These are phyloP conservation scores for Dromiciops gliroides DNA, from an alignment of 2,113 vertebrate genomes.

Conservation along the genomic window DNA sequence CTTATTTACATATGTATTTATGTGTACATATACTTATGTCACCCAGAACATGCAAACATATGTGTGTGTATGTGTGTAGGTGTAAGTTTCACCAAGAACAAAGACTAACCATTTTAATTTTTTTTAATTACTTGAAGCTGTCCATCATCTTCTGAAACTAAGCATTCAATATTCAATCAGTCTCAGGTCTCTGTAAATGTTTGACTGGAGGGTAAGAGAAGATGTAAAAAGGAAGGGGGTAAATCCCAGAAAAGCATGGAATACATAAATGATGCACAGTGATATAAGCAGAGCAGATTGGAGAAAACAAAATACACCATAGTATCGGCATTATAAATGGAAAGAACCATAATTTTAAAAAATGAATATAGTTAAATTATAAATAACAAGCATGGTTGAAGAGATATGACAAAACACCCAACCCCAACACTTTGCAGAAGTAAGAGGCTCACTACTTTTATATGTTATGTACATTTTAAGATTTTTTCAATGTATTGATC, in stretches of 20 bases:
- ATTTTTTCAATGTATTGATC: neutral
- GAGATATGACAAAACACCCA: too few species aligned
- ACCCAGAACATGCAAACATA: neutral
- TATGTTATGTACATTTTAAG: neutral
- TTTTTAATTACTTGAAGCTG: neutral
- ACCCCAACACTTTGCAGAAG: neutral
- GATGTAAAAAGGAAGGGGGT: neutral
- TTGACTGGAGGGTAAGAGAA: neutral
- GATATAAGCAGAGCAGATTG: neutral
- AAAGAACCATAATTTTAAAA: neutral
- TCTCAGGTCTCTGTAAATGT: conserved; percentile 12
- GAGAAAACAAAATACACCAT: neutral
- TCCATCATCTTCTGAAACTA: neutral
- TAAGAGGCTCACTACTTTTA: neutral
- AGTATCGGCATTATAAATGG: neutral
- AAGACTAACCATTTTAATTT: conserved; percentile 36
- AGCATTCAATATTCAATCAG: conserved; percentile 9
- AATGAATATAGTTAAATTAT: neutral
- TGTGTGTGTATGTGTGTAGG: neutral
- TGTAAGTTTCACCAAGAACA: conserved; percentile 21
- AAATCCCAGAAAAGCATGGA: neutral
- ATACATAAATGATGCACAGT: neutral
- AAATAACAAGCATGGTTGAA: neutral
- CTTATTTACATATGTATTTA: neutral
- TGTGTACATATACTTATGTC: too few species aligned